These are phyloP conservation scores for Geodia barretti DNA, from an alignment of 37 sponge, comb jelly and placozoan genomes.

Conservation along the genomic window DNA sequence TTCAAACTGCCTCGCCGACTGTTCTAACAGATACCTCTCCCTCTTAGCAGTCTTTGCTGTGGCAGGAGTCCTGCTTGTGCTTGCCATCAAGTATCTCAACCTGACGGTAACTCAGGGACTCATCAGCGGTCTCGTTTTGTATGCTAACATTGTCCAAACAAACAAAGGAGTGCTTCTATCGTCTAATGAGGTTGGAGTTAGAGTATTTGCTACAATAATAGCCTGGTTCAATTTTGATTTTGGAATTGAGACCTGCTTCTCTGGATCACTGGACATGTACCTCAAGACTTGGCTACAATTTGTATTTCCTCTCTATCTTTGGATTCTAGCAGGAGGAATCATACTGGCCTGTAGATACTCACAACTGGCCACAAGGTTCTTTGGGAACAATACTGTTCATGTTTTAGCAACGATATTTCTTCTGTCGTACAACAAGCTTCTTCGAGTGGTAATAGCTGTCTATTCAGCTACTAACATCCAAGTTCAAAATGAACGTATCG, in stretches of 20 bases:
- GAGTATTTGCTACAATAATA: neutral
- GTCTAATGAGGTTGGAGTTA: neutral
- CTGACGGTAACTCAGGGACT: slow-evolving; percentile 39
- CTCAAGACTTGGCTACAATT: slow-evolving; percentile 11
- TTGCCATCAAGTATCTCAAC: slow-evolving; percentile 9
- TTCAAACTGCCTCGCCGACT: neutral
- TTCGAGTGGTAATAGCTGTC: neutral
- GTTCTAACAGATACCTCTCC: slow-evolving; percentile 3
- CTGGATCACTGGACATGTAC: slow-evolving; percentile 35
- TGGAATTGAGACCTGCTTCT: slow-evolving; percentile 40
- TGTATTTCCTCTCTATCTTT: slow-evolving; percentile 11
- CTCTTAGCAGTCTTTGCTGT: slow-evolving; percentile 28
- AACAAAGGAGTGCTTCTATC: slow-evolving; percentile 4
- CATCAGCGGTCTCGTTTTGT: slow-evolving; percentile 44
- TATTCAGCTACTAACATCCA: neutral
- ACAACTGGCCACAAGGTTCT: neutral
- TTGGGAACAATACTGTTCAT: neutral
- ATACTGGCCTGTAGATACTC: neutral
- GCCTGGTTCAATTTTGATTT: slow-evolving; percentile 36
- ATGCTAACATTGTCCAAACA: slow-evolving; percentile 28
- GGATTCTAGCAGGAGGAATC: neutral
- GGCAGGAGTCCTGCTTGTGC: slow-evolving; percentile 17
- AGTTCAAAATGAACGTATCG: neutral
- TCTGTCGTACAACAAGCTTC: neutral
- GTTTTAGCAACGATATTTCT: neutral